phyloP scores from a whole-genome alignment of 1,140 invertebrate species.

The Ceratitis capitata region DNA sequence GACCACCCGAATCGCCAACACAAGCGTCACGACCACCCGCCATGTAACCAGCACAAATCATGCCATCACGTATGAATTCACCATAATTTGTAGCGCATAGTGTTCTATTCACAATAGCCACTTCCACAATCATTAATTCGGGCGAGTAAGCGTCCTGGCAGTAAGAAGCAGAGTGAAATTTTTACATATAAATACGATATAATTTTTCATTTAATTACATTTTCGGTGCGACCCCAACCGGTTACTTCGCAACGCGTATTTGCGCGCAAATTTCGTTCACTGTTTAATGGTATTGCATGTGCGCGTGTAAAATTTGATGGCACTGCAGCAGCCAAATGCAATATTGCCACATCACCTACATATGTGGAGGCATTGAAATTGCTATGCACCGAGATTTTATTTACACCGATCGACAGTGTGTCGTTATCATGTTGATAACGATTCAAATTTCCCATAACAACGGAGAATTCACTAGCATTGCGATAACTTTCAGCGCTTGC shows the following conservation, averaged over 20 bases:
- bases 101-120: constrained; percentile 43
- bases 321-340: constrained; percentile 41
- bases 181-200: not conserved
- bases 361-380: constrained; percentile 30
- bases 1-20: constrained; percentile 61
- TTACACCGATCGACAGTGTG: constrained; percentile 42
- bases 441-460: constrained; percentile 51
- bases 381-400: constrained; percentile 41
- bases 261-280: not conserved
- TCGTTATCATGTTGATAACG: constrained; percentile 1
- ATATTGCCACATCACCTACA: constrained; percentile 47
- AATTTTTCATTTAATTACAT: constrained; percentile 44
- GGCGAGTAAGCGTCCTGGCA: not conserved
- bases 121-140: constrained; percentile 17
- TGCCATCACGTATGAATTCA: not conserved
- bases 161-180: not conserved
- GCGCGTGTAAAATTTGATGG: not conserved
- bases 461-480: not conserved
- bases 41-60: constrained; percentile 51
- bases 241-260: constrained; percentile 45
- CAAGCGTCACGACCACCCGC: constrained; percentile 56
- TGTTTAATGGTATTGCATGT: not conserved
- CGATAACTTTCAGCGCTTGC: not conserved
- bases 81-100: constrained; percentile 45
- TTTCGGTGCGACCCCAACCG: constrained; percentile 54